Conservation (phyloP, 2,888 invertebrate species). For the Halictus quadricinctus region DNA sequence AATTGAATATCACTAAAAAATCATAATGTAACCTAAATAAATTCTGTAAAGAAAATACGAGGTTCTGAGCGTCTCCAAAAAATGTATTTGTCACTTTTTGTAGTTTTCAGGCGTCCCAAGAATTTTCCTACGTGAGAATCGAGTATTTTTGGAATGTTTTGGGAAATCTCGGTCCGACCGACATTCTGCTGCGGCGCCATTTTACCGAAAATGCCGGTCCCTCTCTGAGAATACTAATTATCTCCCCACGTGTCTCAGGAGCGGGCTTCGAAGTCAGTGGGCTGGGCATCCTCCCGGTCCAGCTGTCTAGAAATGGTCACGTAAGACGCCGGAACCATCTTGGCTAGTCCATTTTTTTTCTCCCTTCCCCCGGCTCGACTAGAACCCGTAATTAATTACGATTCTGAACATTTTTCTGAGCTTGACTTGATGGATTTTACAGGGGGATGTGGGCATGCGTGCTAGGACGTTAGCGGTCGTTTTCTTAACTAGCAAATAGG, state of each 20-base stretch:
- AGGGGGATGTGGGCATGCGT: constrained; percentile 1
- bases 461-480: neutral
- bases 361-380: constrained; percentile 26
- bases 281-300: constrained; percentile 50
- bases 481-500: neutral
- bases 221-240: constrained; percentile 54
- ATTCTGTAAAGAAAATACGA: neutral
- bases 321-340: constrained; percentile 61
- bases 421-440: constrained; percentile 40
- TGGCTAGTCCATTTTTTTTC: constrained; percentile 48
- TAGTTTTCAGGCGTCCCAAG: neutral
- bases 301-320: constrained; percentile 61
- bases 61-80: neutral
- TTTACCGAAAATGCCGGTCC: constrained; percentile 46
- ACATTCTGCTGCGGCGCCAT: constrained; percentile 34
- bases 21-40: neutral
- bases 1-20: neutral
- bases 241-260: constrained; percentile 45
- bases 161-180: neutral
- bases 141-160: neutral
- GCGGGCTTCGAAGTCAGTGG: constrained; percentile 58
- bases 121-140: neutral
- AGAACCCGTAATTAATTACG: constrained; percentile 62
- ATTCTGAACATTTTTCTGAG: constrained; percentile 47
- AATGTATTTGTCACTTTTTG: neutral